Base-by-base conservation (phyloP, 2,888 invertebrate genomes). In the Drosophila antonietae region DNA sequence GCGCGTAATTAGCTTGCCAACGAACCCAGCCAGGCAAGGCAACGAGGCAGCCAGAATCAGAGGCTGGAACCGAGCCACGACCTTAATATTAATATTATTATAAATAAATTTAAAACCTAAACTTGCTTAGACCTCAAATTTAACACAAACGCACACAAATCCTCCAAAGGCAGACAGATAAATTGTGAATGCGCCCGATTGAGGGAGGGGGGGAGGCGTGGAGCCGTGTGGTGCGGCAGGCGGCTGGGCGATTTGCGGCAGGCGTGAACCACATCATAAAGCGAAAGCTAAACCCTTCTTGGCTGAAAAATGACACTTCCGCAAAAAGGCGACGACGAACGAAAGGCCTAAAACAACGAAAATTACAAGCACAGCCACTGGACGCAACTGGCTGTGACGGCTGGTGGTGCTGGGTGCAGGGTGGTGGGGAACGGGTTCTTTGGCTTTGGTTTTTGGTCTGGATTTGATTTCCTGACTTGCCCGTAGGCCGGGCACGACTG, bases 271-370 rank as follows among this genome's bases (percentile, higher is more conserved):
- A 68, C 84, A 81, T 73, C 81, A 67, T 76, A 80, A 80, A 85
- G 70, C 72, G 77, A 76, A 81, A 69, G 81, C 88, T 76, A 79
- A 88, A 79, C 88, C 88, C 79, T 88, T 85, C 86, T 83, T 75
- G 81, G 66, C 86, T 88, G 90, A 85, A 81, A 89, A 86, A 89
- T 88, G 86, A 86, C 90, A 89, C 90, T 86, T 86, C 88, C 88
- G 83, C 68, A 68, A 66, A 68, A 68, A 67, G 64, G 56, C 70
- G 67, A 69, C 66, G 41, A 69, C 63, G 37, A 76, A 61, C 58
- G 80, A 57, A 73, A 74, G 67, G 57, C 70, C 76, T 79, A 80
- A 73, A 72, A 80, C 76, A 80, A 82, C 67, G 79, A 71, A 87
- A 81, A 89, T 87, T 77, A 73, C 81, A 81, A 68, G 79, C 61